A percentile compares a stretch with the other conserved stretches of the same genome.
Conservation (phyloP, 2,113 vertebrate genomes). For the Pachycephala philippinensis region DNA sequence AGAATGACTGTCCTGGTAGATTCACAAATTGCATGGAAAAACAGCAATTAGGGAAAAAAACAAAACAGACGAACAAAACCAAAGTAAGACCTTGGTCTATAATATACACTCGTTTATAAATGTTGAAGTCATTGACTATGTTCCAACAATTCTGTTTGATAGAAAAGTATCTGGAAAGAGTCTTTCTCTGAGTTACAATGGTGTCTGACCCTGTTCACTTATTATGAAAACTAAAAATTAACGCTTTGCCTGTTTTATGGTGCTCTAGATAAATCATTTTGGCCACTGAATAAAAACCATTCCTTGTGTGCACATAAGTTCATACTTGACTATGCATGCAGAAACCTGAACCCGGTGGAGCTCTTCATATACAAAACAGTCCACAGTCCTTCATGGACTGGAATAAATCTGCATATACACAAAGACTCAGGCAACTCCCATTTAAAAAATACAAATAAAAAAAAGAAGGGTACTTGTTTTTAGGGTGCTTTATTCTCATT, state of each 20-base stretch:
- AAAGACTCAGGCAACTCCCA: not conserved
- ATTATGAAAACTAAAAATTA: not conserved
- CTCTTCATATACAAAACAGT: not conserved
- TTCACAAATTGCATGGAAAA: not conserved
- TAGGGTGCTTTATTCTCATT: not conserved
- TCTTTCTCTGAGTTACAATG: not conserved
- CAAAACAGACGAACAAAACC: not conserved
- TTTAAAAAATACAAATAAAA: not conserved
- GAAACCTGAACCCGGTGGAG: not conserved
- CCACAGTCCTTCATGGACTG: not conserved
- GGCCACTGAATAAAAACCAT: not conserved
- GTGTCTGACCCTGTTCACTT: not conserved
- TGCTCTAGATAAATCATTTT: not conserved
- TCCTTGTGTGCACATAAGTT: not conserved
- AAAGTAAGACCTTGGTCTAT: not conserved
- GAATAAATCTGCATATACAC: not conserved
- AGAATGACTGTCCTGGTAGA: not conserved
- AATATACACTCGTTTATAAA: not conserved
- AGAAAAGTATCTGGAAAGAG: not conserved
- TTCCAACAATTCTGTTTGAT: not conserved
- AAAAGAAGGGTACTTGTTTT: not conserved
- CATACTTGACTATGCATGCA: not conserved
- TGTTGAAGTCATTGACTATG: not conserved
- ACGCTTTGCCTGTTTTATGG: not conserved
- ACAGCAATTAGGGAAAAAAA: not conserved